These are phyloP conservation scores for Sylvietta virens DNA, from an alignment of 2,113 vertebrate genomes.

Conservation along the genomic window DNA sequence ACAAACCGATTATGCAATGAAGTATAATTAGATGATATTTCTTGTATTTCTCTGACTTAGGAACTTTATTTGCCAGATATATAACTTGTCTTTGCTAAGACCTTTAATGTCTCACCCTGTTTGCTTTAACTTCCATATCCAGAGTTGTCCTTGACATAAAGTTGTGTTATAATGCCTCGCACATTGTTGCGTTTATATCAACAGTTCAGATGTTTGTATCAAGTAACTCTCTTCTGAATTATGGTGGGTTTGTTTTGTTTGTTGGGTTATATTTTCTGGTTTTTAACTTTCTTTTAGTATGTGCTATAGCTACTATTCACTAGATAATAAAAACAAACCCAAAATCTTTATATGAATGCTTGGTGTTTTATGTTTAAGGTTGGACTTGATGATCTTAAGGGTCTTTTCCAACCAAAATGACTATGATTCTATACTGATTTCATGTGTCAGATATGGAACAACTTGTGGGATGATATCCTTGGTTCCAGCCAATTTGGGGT, in stretches of 20 bases:
- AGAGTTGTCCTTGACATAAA: not conserved
- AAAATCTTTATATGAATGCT: not conserved
- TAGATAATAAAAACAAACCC: not conserved
- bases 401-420: not conserved
- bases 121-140: not conserved
- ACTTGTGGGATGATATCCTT: not conserved
- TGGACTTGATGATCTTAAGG: fast-evolving
- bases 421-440: not conserved
- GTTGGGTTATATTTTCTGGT: fast-evolving
- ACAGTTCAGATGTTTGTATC: not conserved
- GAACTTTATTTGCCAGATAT: not conserved
- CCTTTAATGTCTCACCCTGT: not conserved
- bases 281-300: not conserved
- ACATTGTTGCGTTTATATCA: not conserved
- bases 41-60: not conserved
- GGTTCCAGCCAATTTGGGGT: not conserved
- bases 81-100: not conserved
- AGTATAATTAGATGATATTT: not conserved
- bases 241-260: not conserved
- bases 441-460: not conserved
- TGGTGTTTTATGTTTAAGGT: not conserved
- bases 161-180: not conserved
- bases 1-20: not conserved
- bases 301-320: not conserved
- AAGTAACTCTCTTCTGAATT: not conserved